These are phyloP conservation scores for Chalcis sispes DNA, from an alignment of 2,888 invertebrate species.

Conservation along the genomic window DNA sequence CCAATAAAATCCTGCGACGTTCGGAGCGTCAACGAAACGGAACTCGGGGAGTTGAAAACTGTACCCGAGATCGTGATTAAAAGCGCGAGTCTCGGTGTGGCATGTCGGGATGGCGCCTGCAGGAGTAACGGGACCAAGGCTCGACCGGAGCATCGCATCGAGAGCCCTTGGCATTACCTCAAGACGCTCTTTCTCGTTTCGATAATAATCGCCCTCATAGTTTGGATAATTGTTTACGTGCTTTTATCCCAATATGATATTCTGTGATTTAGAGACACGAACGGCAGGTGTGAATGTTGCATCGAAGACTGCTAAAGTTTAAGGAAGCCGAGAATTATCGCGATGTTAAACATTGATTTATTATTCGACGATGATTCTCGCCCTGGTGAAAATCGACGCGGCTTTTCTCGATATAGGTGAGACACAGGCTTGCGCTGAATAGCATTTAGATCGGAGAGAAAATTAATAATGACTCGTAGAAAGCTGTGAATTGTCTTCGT, in stretches of 20 bases:
- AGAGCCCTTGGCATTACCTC: slow-evolving; percentile 78
- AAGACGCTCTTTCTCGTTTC: slow-evolving; percentile 77
- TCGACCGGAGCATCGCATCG: slow-evolving; percentile 64
- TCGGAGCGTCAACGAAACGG: slow-evolving; percentile 68
- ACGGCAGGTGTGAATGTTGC: too few species aligned
- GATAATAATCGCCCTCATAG: slow-evolving; percentile 74
- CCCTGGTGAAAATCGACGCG: too few species aligned
- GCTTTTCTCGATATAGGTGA: too few species aligned
- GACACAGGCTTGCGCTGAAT: too few species aligned
- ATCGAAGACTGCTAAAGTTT: too few species aligned
- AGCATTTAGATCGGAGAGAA: too few species aligned
- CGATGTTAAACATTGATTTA: too few species aligned
- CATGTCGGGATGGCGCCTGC: slow-evolving; percentile 68
- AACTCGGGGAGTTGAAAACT: slow-evolving; percentile 68
- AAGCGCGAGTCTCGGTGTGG: slow-evolving; percentile 40
- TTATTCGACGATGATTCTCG: too few species aligned
- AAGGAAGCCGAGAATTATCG: too few species aligned
- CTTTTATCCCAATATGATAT: slow-evolving; percentile 65
- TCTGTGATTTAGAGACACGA: slow-evolving; percentile 36
- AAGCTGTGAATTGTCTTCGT: too few species aligned
- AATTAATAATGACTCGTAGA: too few species aligned
- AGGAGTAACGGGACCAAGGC: slow-evolving; percentile 55
- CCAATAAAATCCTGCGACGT: slow-evolving; percentile 62
- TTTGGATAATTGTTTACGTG: slow-evolving; percentile 77
- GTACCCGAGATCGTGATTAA: slow-evolving; percentile 48